Conservation (phyloP, 2,797 vertebrate genomes). For the Prionace glauca region DNA sequence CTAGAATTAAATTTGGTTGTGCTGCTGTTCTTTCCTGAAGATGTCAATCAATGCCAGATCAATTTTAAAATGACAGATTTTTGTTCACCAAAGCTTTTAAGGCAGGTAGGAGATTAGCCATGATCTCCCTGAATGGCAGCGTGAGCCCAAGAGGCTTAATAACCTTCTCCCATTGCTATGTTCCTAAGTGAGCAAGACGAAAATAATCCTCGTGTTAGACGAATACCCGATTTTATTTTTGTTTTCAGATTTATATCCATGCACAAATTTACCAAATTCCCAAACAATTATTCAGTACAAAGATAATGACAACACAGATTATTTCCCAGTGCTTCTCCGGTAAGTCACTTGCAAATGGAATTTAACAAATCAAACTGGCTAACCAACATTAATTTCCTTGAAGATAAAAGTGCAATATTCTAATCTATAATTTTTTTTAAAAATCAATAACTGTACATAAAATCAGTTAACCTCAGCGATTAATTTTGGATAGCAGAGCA, state of each 20-base stretch:
- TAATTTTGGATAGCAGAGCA: background rate
- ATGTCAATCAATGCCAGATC: too few species aligned
- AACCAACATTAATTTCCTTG: background rate
- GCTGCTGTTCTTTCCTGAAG: too few species aligned
- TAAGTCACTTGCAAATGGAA: background rate
- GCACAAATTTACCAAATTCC: background rate
- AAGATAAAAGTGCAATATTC: background rate
- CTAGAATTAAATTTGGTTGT: too few species aligned
- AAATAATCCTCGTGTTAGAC: background rate
- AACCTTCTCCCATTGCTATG: background rate
- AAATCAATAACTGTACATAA: background rate
- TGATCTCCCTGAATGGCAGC: background rate
- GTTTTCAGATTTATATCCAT: background rate
- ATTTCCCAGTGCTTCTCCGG: background rate
- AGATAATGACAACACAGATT: slow-evolving; percentile 24
- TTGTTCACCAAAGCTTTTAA: too few species aligned
- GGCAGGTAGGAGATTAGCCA: background rate
- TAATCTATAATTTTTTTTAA: background rate
- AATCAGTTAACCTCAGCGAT: slow-evolving; percentile 1
- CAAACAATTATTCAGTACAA: background rate
- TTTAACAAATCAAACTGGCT: background rate
- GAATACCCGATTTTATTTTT: background rate
- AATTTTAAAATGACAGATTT: too few species aligned
- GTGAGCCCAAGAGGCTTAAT: too few species aligned
- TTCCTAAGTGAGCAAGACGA: background rate